phyloP scores from a whole-genome alignment of 2,113 vertebrate genomes.

The Syngnathoides biaculeatus region DNA sequence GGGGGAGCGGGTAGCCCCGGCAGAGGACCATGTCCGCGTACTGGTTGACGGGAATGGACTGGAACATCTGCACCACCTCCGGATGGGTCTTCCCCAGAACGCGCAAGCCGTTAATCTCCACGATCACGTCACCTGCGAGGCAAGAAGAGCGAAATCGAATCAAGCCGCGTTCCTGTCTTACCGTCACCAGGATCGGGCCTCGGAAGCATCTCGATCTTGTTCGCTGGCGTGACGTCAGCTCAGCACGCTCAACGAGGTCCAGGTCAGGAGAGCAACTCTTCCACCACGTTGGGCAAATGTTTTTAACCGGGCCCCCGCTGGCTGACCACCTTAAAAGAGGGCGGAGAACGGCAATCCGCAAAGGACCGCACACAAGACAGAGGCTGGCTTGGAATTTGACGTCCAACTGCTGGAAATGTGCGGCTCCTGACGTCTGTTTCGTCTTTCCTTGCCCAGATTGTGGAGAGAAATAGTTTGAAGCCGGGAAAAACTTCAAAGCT shows the following conservation, averaged over 20 bases:
- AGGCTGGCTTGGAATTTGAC: background rate
- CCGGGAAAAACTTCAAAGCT: background rate
- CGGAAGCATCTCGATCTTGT: constrained; percentile 30
- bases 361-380: too few species aligned
- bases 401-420: background rate
- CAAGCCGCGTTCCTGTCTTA: background rate
- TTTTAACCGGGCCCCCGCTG: background rate
- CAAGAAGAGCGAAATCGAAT: background rate
- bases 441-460: too few species aligned
- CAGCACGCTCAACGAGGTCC: constrained; percentile 18
- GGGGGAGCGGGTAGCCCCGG: constrained; percentile 92
- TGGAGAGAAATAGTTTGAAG: background rate
- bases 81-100: constrained; percentile 96
- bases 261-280: constrained; percentile 30
- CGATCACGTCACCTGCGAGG: constrained; percentile 88
- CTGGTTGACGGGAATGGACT: constrained; percentile 87
- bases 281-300: background rate
- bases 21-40: constrained; percentile 94
- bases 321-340: background rate
- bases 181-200: constrained; percentile 15
- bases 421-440: background rate
- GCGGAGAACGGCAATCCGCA: too few species aligned
- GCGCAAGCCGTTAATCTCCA: constrained; percentile 91
- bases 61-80: constrained; percentile 98
- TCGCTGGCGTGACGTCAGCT: constrained; percentile 23